A percentile compares a stretch with the other conserved stretches of the same genome.
Conservation (phyloP, 2,888 invertebrate genomes). For the Euspilapteryx auroguttella region DNA sequence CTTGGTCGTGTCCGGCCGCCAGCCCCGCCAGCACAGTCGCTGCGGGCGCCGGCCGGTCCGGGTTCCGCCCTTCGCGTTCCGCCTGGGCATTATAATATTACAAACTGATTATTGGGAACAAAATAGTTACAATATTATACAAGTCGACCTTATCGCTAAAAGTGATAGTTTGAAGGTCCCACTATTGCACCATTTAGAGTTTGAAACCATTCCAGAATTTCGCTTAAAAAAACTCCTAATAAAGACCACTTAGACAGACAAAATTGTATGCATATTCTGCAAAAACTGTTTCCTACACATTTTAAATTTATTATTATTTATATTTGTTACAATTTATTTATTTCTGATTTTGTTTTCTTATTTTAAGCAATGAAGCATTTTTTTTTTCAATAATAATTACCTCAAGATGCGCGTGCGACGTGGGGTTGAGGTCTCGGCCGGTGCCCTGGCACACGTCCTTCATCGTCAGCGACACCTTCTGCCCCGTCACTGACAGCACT, state of each 20-base stretch:
- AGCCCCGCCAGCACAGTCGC: slow-evolving; percentile 59
- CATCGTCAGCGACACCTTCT: slow-evolving; percentile 94
- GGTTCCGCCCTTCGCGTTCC: slow-evolving; percentile 81
- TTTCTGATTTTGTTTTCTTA: too few species aligned
- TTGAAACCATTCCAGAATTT: neutral
- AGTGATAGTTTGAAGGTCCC: too few species aligned
- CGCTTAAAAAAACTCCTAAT: neutral
- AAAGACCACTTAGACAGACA: too few species aligned
- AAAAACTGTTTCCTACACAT: too few species aligned
- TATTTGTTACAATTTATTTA: neutral
- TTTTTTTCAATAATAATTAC: slow-evolving; percentile 19
- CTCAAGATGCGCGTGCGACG: slow-evolving; percentile 67
- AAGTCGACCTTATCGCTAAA: too few species aligned
- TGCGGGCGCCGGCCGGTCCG: slow-evolving; percentile 80
- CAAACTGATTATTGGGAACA: neutral
- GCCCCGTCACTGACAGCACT: slow-evolving; percentile 89
- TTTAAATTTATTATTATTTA: too few species aligned
- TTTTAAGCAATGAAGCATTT: neutral
- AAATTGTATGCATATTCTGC: too few species aligned
- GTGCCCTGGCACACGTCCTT: slow-evolving; percentile 97
- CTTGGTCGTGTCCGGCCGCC: slow-evolving; percentile 66
- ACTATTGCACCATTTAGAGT: neutral
- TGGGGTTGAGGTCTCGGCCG: slow-evolving; percentile 93
- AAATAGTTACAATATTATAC: slow-evolving; percentile 1
- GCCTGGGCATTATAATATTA: slow-evolving; percentile 22